Base-by-base conservation (phyloP, 2,888 invertebrate genomes). In the Pecten maximus region DNA sequence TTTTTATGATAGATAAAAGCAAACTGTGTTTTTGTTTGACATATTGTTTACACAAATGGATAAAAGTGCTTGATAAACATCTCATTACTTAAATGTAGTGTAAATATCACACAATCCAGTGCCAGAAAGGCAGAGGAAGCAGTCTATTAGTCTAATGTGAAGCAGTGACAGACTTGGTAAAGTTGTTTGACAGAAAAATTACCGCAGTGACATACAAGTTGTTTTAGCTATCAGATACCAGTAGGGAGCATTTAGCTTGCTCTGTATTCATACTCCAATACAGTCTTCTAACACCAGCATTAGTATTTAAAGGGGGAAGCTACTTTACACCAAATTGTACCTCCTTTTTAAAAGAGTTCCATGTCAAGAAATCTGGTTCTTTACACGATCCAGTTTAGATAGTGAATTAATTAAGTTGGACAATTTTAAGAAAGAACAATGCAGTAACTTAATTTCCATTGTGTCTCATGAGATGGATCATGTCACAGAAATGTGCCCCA, bases 41-140 rank as follows among this genome's bases (percentile, higher is more conserved):
- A 15, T 74, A 74, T 74, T 28, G 74, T 74, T 28, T 74, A 10
- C 28, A 35, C 74, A 74, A 74, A 10, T 74, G 10, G 74, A 74
- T 74, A 74, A 74, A 74, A 74, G 74, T 74, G 74, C 10, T 35
- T 35, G 74, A 74, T 74, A 74, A 74, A 74, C 35, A 74, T 74
- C 74, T 74, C 74, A 28, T 74, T 74, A 74, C 35, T 74, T 35
- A 2, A 74, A 3, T 35, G 35, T 19, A 15, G 74, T 74, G 74
- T 74, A 74, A 35, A 74, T 35, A 74, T 74, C 28, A 74, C 74
- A 74, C 74, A 35, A 28, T 1, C n/a, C 12, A 1, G 74, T 12
- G 74, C 35, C 23, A 74, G 74, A 15, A 35, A 28, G 28, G 35
- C 74, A 74, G 35, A 74, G 74, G 74, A 35, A 28, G 35, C 12